phyloP scores from a whole-genome alignment of 2,113 vertebrate genomes.

The Xenopus laevis region DNA sequence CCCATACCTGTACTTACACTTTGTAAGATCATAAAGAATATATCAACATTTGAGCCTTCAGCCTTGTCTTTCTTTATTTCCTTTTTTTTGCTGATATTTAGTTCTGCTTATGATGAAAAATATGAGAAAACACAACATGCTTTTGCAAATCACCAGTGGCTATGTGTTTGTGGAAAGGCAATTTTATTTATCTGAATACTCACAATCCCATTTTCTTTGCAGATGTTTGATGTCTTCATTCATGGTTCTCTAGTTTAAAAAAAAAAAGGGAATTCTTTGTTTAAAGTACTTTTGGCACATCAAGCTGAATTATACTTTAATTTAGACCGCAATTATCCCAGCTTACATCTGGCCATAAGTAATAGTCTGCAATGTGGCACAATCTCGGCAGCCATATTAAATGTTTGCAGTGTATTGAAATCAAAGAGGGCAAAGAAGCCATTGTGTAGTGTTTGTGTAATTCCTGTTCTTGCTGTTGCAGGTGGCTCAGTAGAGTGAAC shows the following conservation, averaged over 20 bases:
- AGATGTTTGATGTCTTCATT: conserved; percentile 49
- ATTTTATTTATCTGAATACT: too few species aligned
- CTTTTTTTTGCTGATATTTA: too few species aligned
- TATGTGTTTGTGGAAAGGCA: too few species aligned
- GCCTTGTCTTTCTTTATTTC: too few species aligned
- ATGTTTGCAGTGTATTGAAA: background rate
- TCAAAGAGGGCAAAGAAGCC: background rate
- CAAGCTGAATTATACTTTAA: conserved; percentile 47
- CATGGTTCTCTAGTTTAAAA: conserved; percentile 45
- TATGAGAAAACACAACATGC: too few species aligned
- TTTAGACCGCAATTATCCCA: conserved; percentile 47
- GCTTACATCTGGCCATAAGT: conserved; percentile 20
- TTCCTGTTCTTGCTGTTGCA: conserved; percentile 64
- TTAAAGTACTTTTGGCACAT: conserved; percentile 45
- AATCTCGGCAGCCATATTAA: background rate
- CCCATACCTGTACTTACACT: too few species aligned
- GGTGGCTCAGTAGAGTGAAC: conserved; percentile 96
- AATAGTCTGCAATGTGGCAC: background rate
- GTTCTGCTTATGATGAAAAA: too few species aligned
- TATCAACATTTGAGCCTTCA: too few species aligned
- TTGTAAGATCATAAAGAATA: too few species aligned
- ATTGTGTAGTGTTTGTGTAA: background rate
- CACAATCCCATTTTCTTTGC: conserved; percentile 5
- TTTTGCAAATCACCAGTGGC: too few species aligned
- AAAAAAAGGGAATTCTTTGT: conserved; percentile 51